These are phyloP conservation scores for Hemibagrus wyckioides DNA, from an alignment of 2,113 vertebrate species.

Conservation along the genomic window DNA sequence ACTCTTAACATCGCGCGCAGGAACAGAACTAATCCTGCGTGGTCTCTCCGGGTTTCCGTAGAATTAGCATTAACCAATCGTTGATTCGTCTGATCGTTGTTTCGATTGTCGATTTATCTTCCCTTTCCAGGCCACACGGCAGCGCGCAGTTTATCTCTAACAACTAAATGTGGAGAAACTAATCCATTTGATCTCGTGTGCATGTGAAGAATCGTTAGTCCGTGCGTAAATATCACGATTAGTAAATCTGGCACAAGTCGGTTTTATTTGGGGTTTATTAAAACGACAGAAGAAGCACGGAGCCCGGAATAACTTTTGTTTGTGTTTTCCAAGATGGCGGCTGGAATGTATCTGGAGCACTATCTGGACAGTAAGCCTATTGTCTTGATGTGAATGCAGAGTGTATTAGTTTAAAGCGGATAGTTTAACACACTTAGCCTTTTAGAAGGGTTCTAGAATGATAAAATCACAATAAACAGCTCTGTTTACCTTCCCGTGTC, in stretches of 20 bases:
- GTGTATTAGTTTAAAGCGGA: too few relatives aligned
- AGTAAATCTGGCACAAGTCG: too few relatives aligned
- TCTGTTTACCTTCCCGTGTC: too few relatives aligned
- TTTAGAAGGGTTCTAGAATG: not conserved
- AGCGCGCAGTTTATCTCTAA: not conserved
- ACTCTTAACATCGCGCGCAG: not conserved
- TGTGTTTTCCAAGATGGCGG: constrained; percentile 65
- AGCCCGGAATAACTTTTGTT: constrained; percentile 55
- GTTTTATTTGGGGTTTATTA: not conserved
- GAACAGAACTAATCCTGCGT: rapidly evolving
- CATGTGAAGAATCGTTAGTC: not conserved
- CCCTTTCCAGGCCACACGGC: not conserved
- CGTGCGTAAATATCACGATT: not conserved
- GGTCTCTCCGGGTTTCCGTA: not conserved
- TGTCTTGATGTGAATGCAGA: constrained; percentile 23
- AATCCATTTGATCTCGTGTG: not conserved
- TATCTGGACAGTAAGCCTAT: constrained; percentile 63
- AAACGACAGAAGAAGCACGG: not conserved
- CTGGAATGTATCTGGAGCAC: constrained; percentile 67
- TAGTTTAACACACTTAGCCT: not conserved
- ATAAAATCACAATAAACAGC: not conserved
- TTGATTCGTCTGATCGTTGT: not conserved
- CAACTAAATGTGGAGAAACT: not conserved
- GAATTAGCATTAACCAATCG: not conserved
- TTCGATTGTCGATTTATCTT: not conserved